Evolutionary conservation across 1,140 invertebrate species (phyloP), one percentile per base, ranked within the genome.

Genomic region (Brachionus rotundiformis): DNA sequence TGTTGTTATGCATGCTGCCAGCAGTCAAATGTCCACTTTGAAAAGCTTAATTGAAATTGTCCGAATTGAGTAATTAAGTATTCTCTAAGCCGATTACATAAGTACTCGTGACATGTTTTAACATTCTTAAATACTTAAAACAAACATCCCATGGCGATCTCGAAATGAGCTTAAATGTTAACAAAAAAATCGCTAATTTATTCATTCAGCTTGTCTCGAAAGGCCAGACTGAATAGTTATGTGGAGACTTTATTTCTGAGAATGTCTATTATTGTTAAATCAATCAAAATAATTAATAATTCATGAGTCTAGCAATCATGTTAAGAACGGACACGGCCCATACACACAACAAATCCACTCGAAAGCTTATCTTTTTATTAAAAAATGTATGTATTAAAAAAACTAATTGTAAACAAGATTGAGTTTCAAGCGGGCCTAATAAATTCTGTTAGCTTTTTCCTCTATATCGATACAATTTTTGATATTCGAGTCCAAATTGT

Each of bases 291-390:
- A n/a, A 63, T 29, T 63, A 63, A 63, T 29, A 23, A 63, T 63
- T 63, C 61, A 63, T 63, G 29, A 63, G 61, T 63, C 61, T 63
- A 63, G 59, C 59, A 63, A 63, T 63, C 27, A 63, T 63, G 59
- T 31, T 63, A 29, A 33, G 29, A 63, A 63, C n/a, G 61, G 61
- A 63, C 59, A 63, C 59, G 59, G 59, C 3, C 27, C n/a, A 63
- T n/a, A n/a, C n/a, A 19, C 25, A 63, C 23, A 29, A 13, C 25
- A 63, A 63, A 63, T 11, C 25, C 61, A 33, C 29, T 63, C 61
- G 1, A 63, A 63, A 63, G 23, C 29, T 13, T 63, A 29, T 63
- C 61, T 63, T n/a, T 63, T 63, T 63, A n/a, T 63, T 63, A 27
- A 63, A 63, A 63, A 63, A 11, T 63, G 61, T 33, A 63, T 29